phyloP scores from a whole-genome alignment of 1,140 invertebrate species.

The Drosophila mayri region DNA sequence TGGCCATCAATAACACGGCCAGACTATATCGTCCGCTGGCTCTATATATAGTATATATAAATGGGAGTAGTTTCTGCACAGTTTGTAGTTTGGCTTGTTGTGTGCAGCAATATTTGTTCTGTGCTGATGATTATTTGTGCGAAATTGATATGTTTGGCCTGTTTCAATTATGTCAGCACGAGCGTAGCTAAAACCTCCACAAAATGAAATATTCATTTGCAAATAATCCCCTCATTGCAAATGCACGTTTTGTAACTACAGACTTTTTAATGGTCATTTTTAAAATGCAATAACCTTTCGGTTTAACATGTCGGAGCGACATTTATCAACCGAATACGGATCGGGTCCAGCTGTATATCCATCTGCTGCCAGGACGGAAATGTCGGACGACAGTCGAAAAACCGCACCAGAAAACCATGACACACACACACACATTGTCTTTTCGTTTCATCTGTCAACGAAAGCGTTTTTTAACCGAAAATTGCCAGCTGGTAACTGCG shows the following conservation, averaged over 20 bases:
- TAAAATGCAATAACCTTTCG: conserved; percentile 42
- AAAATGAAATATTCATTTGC: conserved; percentile 25
- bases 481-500: conserved; percentile 24
- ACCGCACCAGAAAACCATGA: conserved; percentile 33
- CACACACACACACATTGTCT: conserved; percentile 19
- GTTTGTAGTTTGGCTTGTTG: conserved; percentile 19
- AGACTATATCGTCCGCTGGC: conserved; percentile 32
- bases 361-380: conserved; percentile 29
- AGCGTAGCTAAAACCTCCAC: conserved; percentile 13
- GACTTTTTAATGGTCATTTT: conserved; percentile 32
- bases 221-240: conserved; percentile 25
- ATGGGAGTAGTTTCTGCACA: conserved; percentile 5
- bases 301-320: conserved; percentile 22
- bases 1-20: conserved; percentile 48
- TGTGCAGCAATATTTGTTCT: conserved; percentile 32
- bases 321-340: conserved; percentile 39
- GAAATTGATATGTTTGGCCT: conserved; percentile 35
- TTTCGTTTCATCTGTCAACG: conserved; percentile 30
- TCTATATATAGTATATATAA: conserved; percentile 11
- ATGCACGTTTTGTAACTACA: conserved; percentile 16
- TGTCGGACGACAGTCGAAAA: conserved; percentile 24
- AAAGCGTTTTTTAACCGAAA: conserved; percentile 33
- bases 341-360: conserved; percentile 14
- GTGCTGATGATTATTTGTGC: conserved; percentile 35
- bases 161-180: conserved; percentile 42